Base-by-base conservation (phyloP, 2,888 invertebrate species). In the Hesperia comma region DNA sequence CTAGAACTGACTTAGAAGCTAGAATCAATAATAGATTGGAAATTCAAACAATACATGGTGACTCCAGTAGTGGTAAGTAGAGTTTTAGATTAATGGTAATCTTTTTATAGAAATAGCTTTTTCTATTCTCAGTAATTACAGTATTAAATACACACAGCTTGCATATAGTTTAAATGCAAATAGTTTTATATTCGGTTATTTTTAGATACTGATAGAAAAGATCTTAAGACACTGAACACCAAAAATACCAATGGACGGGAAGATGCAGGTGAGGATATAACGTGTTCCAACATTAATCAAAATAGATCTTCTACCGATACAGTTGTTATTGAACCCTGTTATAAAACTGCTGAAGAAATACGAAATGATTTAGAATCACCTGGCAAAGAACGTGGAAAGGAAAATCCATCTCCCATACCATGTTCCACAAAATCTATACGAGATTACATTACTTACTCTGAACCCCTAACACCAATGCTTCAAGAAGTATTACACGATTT, bases 221-320 rank as follows among this genome's bases (percentile, higher is more conserved):
- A 49, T 57, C 49, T 40, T 41, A 32, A 64, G 51, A 14, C 51
- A 41, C 19, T 40, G n/a, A 76, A 74, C 69, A 77, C 79, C 72
- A 80, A 75, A 70, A 78, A 78, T 73, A 69, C 69, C 63, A 77
- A 79, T 72, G 80, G 74, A 77, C 79, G 78, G 64, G 75, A 78
- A 68, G 71, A 69, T 63, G 68, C 87, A 90, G 89, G 87, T 90
- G 89, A 90, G 88, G 79, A 79, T 69, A 72, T 71, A 71, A 79
- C 76, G 77, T 74, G 75, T 82, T 81, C 84, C 79, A 82, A 85
- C 75, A 75, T 82, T 69, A 76, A 74, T 63, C 74, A 72, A 79
- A 77, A 74, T 77, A 87, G 89, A 83, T 85, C 85, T 69, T 91
- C 92, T 62, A 84, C 84, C 69, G 92, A 92, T 43, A 91, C 90